Evolutionary conservation across 2,113 vertebrate species (phyloP).

Genomic region (Charadrius vociferus): DNA sequence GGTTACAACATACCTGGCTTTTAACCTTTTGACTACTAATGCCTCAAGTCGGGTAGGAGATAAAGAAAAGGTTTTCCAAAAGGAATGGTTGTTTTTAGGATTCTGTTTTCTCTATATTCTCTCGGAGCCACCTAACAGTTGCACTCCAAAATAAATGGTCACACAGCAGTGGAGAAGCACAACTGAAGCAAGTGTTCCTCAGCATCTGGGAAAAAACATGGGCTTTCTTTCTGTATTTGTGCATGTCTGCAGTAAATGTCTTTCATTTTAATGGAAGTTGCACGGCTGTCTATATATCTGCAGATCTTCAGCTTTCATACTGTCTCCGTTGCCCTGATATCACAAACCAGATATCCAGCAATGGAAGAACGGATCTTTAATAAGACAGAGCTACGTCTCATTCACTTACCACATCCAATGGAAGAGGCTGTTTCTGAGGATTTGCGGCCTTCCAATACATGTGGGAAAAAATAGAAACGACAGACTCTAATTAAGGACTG

Average conservation of each 20-base stretch:
- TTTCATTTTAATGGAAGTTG: background rate
- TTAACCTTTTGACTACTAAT: background rate
- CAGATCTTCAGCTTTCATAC: background rate
- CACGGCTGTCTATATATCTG: background rate
- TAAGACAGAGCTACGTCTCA: background rate
- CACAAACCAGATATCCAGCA: background rate
- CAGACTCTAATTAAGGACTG: constrained; percentile 32
- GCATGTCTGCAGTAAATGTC: background rate
- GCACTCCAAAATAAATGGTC: background rate
- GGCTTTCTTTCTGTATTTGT: background rate
- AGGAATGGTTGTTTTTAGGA: background rate
- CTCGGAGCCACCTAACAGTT: background rate
- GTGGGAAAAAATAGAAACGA: background rate
- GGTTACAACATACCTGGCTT: background rate
- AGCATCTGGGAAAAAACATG: background rate
- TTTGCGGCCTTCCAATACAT: background rate
- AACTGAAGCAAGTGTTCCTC: background rate
- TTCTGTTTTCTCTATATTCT: background rate
- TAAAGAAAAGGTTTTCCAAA: background rate
- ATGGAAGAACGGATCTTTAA: background rate
- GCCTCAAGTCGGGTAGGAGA: background rate
- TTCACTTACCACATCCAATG: background rate
- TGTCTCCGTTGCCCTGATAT: background rate
- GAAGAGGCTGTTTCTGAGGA: background rate
- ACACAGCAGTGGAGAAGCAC: background rate